Conservation (phyloP, 2,113 vertebrate species). For the Forbesichthys agassizii region DNA sequence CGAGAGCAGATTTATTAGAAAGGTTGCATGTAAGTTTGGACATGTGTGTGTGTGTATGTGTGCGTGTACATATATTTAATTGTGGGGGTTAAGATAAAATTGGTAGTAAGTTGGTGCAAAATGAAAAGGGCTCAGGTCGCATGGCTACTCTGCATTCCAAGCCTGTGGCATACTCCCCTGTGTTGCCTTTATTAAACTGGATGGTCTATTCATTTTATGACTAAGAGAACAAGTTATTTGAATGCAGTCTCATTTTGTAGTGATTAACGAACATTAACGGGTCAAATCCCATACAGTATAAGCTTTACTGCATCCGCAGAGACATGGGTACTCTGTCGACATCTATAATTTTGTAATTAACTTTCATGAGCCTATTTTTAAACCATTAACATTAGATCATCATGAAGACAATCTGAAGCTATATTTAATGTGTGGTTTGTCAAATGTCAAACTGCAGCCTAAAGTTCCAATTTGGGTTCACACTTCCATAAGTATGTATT, state of each 20-base stretch:
- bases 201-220: background rate
- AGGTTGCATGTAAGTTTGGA: conserved; percentile 19
- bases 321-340: background rate
- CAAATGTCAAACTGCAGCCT: background rate
- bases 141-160: conserved; percentile 17
- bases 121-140: background rate
- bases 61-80: background rate
- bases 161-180: background rate
- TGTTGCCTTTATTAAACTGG: background rate
- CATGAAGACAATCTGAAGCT: background rate
- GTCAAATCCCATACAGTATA: background rate
- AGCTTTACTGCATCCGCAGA: background rate
- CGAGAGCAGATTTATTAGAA: conserved; percentile 60
- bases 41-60: conserved; percentile 12
- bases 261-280: background rate
- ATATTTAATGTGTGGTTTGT: background rate
- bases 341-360: background rate
- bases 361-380: background rate
- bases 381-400: background rate
- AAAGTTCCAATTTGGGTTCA: background rate
- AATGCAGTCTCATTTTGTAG: background rate
- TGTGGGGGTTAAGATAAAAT: background rate
- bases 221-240: background rate
- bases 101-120: background rate
- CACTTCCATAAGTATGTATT: background rate